Conservation (phyloP, 2,888 invertebrate species). For the Mantis religiosa region DNA sequence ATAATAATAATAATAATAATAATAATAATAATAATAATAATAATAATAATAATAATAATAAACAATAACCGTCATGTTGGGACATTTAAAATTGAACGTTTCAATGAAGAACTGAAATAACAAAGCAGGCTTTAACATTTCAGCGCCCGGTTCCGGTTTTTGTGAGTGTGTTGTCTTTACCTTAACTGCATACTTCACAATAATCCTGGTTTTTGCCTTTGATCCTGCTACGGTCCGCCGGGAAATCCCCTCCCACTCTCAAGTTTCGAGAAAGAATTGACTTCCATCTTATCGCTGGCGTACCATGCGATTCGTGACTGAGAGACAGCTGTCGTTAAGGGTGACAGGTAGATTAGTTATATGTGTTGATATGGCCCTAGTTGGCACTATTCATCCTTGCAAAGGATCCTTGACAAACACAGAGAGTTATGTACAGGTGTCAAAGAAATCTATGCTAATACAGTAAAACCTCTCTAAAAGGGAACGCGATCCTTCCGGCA, state of each 20-base stretch:
- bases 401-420: neutral
- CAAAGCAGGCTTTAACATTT: neutral
- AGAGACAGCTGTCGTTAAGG: neutral
- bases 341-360: neutral
- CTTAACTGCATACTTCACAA: neutral
- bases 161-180: neutral
- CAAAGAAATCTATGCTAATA: too few species aligned
- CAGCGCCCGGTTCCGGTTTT: neutral
- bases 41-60: too few species aligned
- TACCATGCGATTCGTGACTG: neutral
- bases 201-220: neutral
- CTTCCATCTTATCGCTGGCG: neutral
- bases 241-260: neutral
- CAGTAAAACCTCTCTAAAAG: too few species aligned
- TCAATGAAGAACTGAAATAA: neutral
- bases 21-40: too few species aligned
- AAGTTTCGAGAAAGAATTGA: neutral
- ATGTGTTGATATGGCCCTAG: neutral
- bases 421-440: too few species aligned
- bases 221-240: neutral
- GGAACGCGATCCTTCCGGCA: too few species aligned
- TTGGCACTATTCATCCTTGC: neutral
- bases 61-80: too few species aligned
- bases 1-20: too few species aligned
- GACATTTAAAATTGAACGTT: too few species aligned